phyloP scores from a whole-genome alignment of 1,140 invertebrate species.

The Lerema accius region DNA sequence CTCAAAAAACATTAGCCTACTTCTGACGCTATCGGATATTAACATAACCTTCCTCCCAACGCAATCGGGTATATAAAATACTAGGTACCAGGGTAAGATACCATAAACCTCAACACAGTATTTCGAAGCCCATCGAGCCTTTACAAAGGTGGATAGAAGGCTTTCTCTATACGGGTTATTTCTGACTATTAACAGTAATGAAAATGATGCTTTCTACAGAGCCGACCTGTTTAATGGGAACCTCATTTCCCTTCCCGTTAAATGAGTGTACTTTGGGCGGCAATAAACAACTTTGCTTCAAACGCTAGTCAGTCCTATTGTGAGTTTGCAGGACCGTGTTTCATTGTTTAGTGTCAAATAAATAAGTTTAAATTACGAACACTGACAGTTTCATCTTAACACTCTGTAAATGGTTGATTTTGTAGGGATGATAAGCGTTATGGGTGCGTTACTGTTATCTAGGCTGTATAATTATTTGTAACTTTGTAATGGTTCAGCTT shows the following conservation, averaged over 20 bases:
- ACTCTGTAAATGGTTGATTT: slow-evolving; percentile 13
- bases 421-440: slow-evolving; percentile 6
- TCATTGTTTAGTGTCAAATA: slow-evolving; percentile 35
- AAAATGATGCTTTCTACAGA: slow-evolving; percentile 42
- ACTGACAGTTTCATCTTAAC: slow-evolving; percentile 24
- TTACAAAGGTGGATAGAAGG: slow-evolving; percentile 23
- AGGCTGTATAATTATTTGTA: no score
- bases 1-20: no score
- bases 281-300: slow-evolving; percentile 37
- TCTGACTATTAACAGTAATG: slow-evolving; percentile 42
- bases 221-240: slow-evolving; percentile 39
- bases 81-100: no score
- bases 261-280: slow-evolving; percentile 35
- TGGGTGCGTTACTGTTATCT: neutral
- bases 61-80: no score
- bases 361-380: slow-evolving; percentile 33
- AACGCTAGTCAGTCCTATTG: slow-evolving; percentile 29
- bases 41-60: no score
- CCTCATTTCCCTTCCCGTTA: slow-evolving; percentile 39
- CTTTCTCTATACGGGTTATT: slow-evolving; percentile 38
- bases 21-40: no score
- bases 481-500: no score
- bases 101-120: slow-evolving; percentile 1
- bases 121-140: slow-evolving; percentile 15
- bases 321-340: slow-evolving; percentile 24